Evolutionary conservation across 2,888 invertebrate species (phyloP).

Genomic region (Tholera decimalis): DNA sequence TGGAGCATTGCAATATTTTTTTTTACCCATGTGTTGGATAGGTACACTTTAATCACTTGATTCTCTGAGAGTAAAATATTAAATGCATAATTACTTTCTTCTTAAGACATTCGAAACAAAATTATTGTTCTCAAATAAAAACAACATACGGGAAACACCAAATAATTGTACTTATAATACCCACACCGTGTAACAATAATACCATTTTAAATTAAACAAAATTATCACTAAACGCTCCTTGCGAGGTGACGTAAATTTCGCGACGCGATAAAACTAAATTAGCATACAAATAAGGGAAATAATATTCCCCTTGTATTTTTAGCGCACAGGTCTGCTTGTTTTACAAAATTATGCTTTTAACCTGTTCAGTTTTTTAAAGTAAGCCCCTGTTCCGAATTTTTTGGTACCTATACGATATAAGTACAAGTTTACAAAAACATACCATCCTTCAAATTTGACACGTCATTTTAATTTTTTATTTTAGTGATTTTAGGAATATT

Average conservation of each 20-base stretch:
- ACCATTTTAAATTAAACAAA: slow-evolving; percentile 55
- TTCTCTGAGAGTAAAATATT: too few species aligned
- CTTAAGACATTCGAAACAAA: neutral
- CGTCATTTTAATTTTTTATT: too few species aligned
- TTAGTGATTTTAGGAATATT: too few species aligned
- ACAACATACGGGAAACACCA: slow-evolving; percentile 27
- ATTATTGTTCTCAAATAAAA: neutral
- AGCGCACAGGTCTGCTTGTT: slow-evolving; percentile 33
- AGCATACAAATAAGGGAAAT: slow-evolving; percentile 74
- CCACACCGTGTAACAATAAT: slow-evolving; percentile 15
- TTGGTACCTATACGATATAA: too few species aligned
- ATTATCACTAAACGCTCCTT: slow-evolving; percentile 53
- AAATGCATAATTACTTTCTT: neutral
- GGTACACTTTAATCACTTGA: too few species aligned
- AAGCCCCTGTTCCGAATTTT: slow-evolving; percentile 5
- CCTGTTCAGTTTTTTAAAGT: neutral
- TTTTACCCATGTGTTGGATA: too few species aligned
- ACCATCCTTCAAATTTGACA: too few species aligned
- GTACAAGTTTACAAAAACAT: too few species aligned
- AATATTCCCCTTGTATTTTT: slow-evolving; percentile 67
- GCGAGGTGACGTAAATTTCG: slow-evolving; percentile 52
- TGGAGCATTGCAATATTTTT: too few species aligned
- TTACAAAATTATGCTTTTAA: slow-evolving; percentile 25
- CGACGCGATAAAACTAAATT: slow-evolving; percentile 72
- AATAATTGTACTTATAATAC: slow-evolving; percentile 19